Evolutionary conservation across 64 coral and sea anemone genomes (phyloP), one percentile per base, ranked within the genome.

Genomic region (Stylophora pistillata): DNA sequence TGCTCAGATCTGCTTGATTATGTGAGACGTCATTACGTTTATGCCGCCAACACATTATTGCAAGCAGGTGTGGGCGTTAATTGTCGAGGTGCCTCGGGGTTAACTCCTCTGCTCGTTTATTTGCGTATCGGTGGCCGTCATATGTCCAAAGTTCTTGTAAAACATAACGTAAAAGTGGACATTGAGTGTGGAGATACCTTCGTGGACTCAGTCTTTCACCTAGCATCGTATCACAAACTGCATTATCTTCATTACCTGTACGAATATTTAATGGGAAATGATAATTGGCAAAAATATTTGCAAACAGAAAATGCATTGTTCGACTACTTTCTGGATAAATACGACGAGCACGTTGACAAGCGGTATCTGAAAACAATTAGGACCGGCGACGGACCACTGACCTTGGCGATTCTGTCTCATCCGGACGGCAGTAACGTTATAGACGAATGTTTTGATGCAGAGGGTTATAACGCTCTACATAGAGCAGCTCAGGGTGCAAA

Each of bases 401-500:
- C 89, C 29, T 74, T 74, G 77, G 95, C 91, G 1, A 90, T 96
- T 71, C 59, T 90, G 21, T 86, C 85, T 53, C 70, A 96, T 53
- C 87, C 87, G 53, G 13, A 27, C 34, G 31, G 91, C 14, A 65
- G 58, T 58, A 74, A 82, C 13, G 57, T 96, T 3, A 41, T 96
- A 18, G 85, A 96, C 13, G 72, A 93, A 71, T 96, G 95, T 26
- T 21, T 93, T 15, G 95, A 96, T 77, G 59, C 15, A 32, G 91
- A 96, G 56, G 95, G 95, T 16, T 93, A 71, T 41, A 93, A 77
- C 6, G 55, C 89, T 23, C 28, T 96, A 13, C 95, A 96, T 32
- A 71, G 95, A 76, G 95, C 95, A 58, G 95, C 91, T 26, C 95
- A 96, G 15, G 95, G 95, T 11, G 91, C 90, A 55, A 96, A 96